Evolutionary conservation across 2,888 invertebrate species (phyloP), one percentile per base, ranked within the genome.

Genomic region (Drosophila lutescens): DNA sequence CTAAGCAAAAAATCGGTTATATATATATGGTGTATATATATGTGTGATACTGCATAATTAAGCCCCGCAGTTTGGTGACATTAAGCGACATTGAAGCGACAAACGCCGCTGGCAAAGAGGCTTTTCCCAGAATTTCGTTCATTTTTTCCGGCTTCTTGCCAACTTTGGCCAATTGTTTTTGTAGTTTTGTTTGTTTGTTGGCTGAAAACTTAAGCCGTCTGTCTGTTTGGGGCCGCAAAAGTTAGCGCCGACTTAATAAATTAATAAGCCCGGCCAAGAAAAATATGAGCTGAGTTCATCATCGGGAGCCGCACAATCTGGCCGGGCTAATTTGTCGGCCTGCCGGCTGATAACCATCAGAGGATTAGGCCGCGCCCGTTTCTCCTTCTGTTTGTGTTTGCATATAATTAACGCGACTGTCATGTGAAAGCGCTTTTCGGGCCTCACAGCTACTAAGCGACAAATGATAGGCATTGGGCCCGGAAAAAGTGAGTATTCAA

Each of bases 1-100:
- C 60, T 58, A 65, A 73, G 62, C 51, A 51, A 49, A 73, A 65
- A 62, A 54, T 49, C 17, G 34, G 17, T 34, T 49, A 34, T 32
- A 34, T 49, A 20, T 6, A 49, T 17, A 49, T 7, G 8, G 9
- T 34, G n/a, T 38, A 40, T 40, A 41, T 60, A 43, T 59, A 44
- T 60, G 38, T 74, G 74, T 63, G 74, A 41, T 44, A 50, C 44
- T 79, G 82, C 82, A 85, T 85, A 81, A 81, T 81, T 87, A 84
- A 87, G 82, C 68, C 60, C 44, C 70, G 58, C 68, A 70, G 69
- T 70, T 72, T 74, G 63, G 70, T 74, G 86, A 88, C 83, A 86
- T 86, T 82, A 80, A 86, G 88, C 63, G 55, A 71, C 83, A 88
- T 65, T 88, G 72, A 77, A 77, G 71, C 73, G 75, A 66, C 66